These are phyloP conservation scores for Anser cygnoides DNA, from an alignment of 2,113 vertebrate species.

Conservation along the genomic window DNA sequence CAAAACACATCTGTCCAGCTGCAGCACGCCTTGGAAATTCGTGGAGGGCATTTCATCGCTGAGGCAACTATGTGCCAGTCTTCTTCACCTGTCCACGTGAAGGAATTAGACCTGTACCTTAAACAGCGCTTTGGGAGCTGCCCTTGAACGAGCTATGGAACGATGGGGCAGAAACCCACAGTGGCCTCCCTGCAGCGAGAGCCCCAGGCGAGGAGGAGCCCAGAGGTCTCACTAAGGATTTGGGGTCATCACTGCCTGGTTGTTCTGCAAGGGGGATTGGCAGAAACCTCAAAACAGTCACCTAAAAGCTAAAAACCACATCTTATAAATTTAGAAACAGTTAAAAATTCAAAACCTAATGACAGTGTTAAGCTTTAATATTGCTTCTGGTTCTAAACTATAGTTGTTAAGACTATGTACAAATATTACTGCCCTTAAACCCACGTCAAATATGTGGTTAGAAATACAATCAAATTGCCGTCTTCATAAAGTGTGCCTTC, in stretches of 20 bases:
- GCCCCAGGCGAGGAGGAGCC: neutral
- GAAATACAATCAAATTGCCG: neutral
- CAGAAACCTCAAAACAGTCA: neutral
- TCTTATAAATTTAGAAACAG: neutral
- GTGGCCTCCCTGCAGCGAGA: neutral
- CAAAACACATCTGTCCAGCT: neutral
- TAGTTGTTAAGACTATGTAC: neutral
- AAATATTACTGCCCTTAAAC: neutral
- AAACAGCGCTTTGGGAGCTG: neutral
- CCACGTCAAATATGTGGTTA: neutral
- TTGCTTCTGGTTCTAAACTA: neutral
- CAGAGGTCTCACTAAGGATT: neutral
- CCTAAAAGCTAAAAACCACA: neutral
- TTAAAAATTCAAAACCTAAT: neutral
- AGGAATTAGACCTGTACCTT: neutral
- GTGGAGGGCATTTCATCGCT: neutral
- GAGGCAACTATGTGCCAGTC: neutral
- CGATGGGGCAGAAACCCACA: neutral
- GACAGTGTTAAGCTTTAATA: neutral
- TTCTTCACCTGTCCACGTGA: neutral
- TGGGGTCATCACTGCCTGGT: neutral
- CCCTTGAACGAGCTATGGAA: neutral
- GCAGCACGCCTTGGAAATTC: neutral
- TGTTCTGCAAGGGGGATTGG: neutral
- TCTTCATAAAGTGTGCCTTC: neutral